Percentiles rank a stretch among this genome's conserved stretches.
These are phyloP conservation scores for Antigone vipio DNA, from an alignment of 2,113 vertebrate genomes.

Conservation along the genomic window DNA sequence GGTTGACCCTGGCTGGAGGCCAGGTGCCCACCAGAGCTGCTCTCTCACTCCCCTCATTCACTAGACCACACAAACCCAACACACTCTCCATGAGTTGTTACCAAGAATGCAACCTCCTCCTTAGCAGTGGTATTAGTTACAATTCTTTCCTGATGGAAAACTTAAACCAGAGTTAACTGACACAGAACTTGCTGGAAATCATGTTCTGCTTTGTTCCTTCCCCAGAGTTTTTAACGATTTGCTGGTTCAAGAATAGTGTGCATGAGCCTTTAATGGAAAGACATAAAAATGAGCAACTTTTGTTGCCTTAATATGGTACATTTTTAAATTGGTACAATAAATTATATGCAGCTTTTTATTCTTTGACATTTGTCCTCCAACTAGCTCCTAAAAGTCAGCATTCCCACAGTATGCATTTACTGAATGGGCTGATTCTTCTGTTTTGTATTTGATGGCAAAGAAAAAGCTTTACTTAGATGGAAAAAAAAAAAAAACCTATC, in stretches of 20 bases:
- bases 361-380: constrained; percentile 41
- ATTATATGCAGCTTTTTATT: constrained; percentile 52
- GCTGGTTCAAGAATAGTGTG: constrained; percentile 14
- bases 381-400: background rate
- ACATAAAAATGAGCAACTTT: constrained; percentile 32
- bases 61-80: no score
- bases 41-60: no score
- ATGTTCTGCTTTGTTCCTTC: constrained; percentile 26
- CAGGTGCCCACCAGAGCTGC: no score
- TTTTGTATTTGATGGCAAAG: constrained; percentile 7
- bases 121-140: background rate
- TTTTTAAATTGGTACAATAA: constrained; percentile 50
- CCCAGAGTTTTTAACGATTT: constrained; percentile 17
- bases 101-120: background rate
- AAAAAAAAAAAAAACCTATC: no score
- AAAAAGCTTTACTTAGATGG: no score
- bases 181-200: constrained; percentile 36
- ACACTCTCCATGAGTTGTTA: background rate
- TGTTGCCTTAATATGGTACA: constrained; percentile 29
- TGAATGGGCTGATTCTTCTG: constrained; percentile 37
- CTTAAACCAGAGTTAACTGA: background rate
- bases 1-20: no score
- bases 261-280: constrained; percentile 31
- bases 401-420: constrained; percentile 24
- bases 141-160: constrained; percentile 5